These are phyloP conservation scores for Lagenorhynchus albirostris DNA, from an alignment of 2,113 vertebrate species.

Conservation along the genomic window DNA sequence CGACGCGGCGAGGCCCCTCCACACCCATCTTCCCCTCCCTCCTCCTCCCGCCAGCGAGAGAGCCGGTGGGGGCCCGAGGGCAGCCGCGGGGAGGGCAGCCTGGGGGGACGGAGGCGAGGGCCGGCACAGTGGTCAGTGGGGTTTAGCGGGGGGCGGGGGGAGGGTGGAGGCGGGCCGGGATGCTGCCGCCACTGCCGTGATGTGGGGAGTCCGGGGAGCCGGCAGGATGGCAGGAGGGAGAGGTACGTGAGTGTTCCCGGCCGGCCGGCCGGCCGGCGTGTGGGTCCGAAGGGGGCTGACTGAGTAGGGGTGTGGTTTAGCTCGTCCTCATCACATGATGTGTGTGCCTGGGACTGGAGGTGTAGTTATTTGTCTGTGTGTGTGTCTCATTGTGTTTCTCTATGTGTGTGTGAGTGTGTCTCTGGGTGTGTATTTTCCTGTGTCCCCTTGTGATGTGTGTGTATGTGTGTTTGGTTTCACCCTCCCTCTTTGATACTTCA, in stretches of 20 bases:
- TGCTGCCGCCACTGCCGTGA: conserved; percentile 29
- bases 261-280: not conserved
- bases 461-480: not conserved
- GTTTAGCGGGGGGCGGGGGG: not conserved
- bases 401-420: not conserved
- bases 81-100: not conserved
- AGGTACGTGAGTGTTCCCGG: conserved; percentile 67
- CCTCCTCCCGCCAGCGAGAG: conserved; percentile 78
- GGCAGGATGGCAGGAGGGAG: conserved; percentile 66
- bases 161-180: not conserved
- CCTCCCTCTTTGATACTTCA: not conserved
- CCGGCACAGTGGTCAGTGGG: not conserved
- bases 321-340: conserved; percentile 3
- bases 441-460: not conserved
- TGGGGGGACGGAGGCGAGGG: not conserved
- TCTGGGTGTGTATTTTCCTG: conserved; percentile 53
- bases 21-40: conserved; percentile 83
- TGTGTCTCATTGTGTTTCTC: not conserved
- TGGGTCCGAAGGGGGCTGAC: not conserved
- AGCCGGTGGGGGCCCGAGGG: conserved; percentile 71
- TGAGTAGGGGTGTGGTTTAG: not conserved
- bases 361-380: conserved; percentile 22
- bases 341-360: conserved; percentile 38
- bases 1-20: conserved; percentile 76
- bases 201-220: not conserved